Conservation (phyloP, 2,888 invertebrate species). For the Rapana venosa region DNA sequence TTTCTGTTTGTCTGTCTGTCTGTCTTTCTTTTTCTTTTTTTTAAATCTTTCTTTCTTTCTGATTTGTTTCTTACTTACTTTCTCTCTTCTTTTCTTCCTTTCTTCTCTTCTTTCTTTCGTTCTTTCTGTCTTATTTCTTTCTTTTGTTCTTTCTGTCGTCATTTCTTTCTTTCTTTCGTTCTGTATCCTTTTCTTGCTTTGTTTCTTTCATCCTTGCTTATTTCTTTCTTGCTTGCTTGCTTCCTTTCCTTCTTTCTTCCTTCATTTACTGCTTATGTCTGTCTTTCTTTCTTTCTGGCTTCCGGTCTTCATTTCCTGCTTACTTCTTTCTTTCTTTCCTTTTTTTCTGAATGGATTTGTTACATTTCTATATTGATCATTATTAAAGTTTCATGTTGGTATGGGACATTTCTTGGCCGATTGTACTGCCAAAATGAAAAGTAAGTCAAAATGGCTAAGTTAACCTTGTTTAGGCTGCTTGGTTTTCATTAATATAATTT, state of each 20-base stretch:
- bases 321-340: too few relatives aligned
- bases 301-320: background rate
- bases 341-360: too few relatives aligned
- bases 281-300: background rate
- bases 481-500: too few relatives aligned
- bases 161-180: background rate
- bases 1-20: background rate
- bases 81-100: background rate
- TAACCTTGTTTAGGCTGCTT: too few relatives aligned
- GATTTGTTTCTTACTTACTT: background rate
- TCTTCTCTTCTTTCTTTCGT: background rate
- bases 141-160: background rate
- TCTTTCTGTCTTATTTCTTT: background rate
- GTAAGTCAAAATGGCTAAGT: too few relatives aligned
- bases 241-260: background rate
- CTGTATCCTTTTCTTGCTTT: background rate
- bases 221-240: background rate
- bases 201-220: background rate
- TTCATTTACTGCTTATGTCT: background rate
- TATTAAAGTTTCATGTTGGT: too few relatives aligned
- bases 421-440: too few relatives aligned
- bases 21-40: background rate
- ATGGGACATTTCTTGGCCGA: too few relatives aligned
- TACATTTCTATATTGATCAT: too few relatives aligned
- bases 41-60: background rate